These are phyloP conservation scores for Laodelphax striatellus DNA, from an alignment of 1,140 invertebrate species.

Conservation along the genomic window DNA sequence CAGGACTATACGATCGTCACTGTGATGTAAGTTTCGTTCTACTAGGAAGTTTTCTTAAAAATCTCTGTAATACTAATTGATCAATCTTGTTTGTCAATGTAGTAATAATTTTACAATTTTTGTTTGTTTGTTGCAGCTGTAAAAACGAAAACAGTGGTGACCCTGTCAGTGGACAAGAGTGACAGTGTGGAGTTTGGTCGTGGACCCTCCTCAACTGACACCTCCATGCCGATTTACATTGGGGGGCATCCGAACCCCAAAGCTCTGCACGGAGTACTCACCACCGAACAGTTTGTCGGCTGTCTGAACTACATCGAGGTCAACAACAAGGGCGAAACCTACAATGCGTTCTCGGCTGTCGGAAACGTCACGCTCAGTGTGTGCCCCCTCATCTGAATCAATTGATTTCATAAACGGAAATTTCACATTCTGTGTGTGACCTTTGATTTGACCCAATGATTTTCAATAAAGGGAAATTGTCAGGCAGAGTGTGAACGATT, in stretches of 20 bases:
- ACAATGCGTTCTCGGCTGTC: slow-evolving; percentile 39
- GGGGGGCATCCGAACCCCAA: slow-evolving; percentile 59
- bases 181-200: slow-evolving; percentile 53
- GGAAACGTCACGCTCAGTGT: slow-evolving; percentile 56
- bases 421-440: no score
- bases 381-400: slow-evolving; percentile 53
- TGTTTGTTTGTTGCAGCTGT: slow-evolving; percentile 47
- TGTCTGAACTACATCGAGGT: slow-evolving; percentile 68
- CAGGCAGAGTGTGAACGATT: no score
- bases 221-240: slow-evolving; percentile 75
- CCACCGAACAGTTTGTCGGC: slow-evolving; percentile 61
- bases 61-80: no score
- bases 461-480: no score
- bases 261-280: slow-evolving; percentile 41
- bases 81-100: no score
- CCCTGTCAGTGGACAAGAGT: slow-evolving; percentile 66
- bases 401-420: background rate
- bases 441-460: no score
- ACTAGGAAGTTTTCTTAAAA: no score
- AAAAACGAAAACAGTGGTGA: slow-evolving; percentile 74
- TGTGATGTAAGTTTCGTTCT: no score
- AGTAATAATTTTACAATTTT: no score
- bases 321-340: slow-evolving; percentile 46
- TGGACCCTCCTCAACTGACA: slow-evolving; percentile 55
- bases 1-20: no score